Evolutionary conservation across 2,113 vertebrate genomes (phyloP).

Genomic region (Chloebia gouldiae): DNA sequence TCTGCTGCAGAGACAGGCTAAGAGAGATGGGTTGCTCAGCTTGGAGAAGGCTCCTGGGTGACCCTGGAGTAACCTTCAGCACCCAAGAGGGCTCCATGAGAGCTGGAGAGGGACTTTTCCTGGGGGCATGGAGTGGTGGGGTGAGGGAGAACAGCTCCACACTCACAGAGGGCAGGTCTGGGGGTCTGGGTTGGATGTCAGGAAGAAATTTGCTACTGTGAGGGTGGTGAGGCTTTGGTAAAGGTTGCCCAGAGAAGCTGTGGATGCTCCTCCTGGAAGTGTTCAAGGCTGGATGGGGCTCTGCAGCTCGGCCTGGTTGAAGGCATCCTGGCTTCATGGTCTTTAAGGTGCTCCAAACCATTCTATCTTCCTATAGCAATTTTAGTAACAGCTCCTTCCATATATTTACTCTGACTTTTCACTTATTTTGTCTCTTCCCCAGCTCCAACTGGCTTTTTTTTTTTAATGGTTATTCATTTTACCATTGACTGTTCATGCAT

Average conservation of each 20-base stretch:
- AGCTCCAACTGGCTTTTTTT: background rate
- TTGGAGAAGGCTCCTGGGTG: background rate
- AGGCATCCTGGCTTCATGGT: background rate
- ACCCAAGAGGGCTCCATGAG: background rate
- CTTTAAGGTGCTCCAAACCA: background rate
- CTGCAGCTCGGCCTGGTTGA: rapidly evolving
- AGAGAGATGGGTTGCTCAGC: background rate
- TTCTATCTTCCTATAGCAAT: background rate
- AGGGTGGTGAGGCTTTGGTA: background rate
- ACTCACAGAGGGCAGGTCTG: background rate
- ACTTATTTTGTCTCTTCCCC: background rate
- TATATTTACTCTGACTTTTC: background rate
- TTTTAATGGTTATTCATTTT: background rate
- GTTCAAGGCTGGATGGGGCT: background rate
- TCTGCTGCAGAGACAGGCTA: background rate
- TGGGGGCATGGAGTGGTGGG: rapidly evolving
- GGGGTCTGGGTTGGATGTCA: too few species aligned
- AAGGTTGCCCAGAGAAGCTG: background rate
- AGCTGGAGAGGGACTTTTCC: background rate
- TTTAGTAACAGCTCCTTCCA: background rate
- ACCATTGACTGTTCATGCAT: background rate
- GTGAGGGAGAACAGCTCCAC: too few species aligned
- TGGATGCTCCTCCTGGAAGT: background rate
- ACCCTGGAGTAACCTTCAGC: background rate
- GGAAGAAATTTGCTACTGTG: background rate